Evolutionary conservation across 2,113 vertebrate genomes (phyloP).

Genomic region (Nannospalax galili): DNA sequence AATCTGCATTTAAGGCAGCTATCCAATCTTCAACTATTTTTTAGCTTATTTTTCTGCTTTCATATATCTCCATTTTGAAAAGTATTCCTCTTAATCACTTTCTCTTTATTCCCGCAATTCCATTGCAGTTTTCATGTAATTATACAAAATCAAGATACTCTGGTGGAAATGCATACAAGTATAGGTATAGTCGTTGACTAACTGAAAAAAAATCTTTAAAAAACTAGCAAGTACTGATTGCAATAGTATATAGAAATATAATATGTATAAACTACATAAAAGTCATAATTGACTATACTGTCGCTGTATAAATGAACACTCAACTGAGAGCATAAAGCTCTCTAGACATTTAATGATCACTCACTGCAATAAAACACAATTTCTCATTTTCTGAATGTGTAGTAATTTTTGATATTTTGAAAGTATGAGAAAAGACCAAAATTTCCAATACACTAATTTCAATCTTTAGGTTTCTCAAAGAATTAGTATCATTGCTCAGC

Average conservation of each 20-base stretch:
- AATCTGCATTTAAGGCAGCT: conserved; percentile 41
- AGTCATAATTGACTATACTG: not conserved
- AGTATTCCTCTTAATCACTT: conserved; percentile 40
- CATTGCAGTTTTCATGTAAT: not conserved
- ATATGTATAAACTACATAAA: not conserved
- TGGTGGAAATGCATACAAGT: not conserved
- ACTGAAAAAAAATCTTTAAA: not conserved
- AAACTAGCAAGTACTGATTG: not conserved
- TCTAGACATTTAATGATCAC: not conserved
- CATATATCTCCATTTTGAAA: conserved; percentile 27
- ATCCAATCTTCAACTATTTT: not conserved
- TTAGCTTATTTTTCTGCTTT: conserved; percentile 48
- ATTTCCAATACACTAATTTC: not conserved
- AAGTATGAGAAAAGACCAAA: not conserved
- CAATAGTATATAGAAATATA: not conserved
- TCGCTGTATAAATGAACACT: conserved; percentile 18
- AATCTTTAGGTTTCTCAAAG: not conserved
- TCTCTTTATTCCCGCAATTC: conserved; percentile 12
- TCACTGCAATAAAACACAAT: not conserved
- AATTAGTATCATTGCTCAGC: not conserved
- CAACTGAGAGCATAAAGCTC: conserved; percentile 1
- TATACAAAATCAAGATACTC: conserved; percentile 5
- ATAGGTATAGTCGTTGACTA: not conserved
- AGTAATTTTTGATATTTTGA: conserved; percentile 33
- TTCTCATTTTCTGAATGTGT: not conserved